Percentiles rank a stretch among this genome's conserved stretches.
Conservation (phyloP, 2,888 invertebrate genomes). For the Meta bourneti region DNA sequence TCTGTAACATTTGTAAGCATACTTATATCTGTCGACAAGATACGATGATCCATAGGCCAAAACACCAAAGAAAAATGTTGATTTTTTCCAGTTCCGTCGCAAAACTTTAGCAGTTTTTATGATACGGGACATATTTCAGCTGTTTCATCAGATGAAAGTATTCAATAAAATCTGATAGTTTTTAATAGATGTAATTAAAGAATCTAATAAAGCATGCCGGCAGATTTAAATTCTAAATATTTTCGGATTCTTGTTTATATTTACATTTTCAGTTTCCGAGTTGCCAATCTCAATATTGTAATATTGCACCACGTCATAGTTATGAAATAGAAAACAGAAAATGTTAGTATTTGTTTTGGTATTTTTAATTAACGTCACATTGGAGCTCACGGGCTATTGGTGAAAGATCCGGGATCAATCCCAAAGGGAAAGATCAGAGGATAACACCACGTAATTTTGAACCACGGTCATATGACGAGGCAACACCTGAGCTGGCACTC, state of each 20-base stretch:
- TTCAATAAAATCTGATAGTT: background rate
- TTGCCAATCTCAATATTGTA: background rate
- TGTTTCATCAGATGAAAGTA: background rate
- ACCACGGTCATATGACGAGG: too few relatives aligned
- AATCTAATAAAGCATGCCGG: background rate
- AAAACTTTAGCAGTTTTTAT: constrained; percentile 85
- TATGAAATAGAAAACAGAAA: too few relatives aligned
- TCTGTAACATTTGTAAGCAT: background rate
- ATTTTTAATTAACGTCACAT: too few relatives aligned
- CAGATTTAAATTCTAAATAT: background rate
- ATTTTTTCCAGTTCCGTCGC: constrained; percentile 94
- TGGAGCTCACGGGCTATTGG: too few relatives aligned
- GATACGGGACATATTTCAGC: constrained; percentile 60
- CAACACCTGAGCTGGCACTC: too few relatives aligned
- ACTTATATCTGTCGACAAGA: constrained; percentile 58
- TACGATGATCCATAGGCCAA: constrained; percentile 87
- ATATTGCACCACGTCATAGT: background rate
- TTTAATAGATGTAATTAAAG: background rate
- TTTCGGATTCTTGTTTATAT: background rate
- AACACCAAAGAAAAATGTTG: constrained; percentile 86
- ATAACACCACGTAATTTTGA: too few relatives aligned
- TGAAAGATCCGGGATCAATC: too few relatives aligned
- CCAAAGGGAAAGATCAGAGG: too few relatives aligned
- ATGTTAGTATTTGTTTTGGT: too few relatives aligned
- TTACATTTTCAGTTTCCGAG: background rate